A percentile compares a stretch with the other conserved stretches of the same genome.
These are phyloP conservation scores for Calcarius lapponicus DNA, from an alignment of 2,797 vertebrate genomes.

Conservation along the genomic window DNA sequence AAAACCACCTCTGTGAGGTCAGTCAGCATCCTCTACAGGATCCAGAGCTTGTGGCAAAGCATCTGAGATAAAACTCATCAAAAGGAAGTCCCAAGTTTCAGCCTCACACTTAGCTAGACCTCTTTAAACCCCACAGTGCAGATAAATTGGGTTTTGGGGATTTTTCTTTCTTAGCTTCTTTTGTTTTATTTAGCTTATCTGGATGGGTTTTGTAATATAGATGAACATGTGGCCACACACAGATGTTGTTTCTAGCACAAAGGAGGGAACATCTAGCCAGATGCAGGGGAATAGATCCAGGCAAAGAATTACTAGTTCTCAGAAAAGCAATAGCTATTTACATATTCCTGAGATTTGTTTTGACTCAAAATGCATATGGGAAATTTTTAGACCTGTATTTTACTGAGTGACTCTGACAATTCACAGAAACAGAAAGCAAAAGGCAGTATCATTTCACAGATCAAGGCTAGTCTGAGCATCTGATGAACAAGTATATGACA, in stretches of 20 bases:
- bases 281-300: neutral
- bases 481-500: neutral
- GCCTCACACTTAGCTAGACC: neutral
- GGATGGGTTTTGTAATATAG: neutral
- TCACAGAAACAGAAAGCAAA: neutral
- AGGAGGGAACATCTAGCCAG: neutral
- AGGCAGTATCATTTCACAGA: neutral
- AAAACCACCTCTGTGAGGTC: neutral
- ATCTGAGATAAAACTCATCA: neutral
- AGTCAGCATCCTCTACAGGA: neutral
- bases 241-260: neutral
- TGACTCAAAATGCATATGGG: neutral
- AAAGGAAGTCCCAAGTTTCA: neutral
- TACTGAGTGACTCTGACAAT: neutral
- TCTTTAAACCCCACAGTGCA: neutral
- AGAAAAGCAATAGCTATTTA: neutral
- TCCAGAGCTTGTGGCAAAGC: neutral
- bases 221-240: neutral
- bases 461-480: neutral
- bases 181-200: neutral
- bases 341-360: neutral
- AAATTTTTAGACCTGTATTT: neutral
- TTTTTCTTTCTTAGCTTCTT: neutral
- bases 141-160: accelerated
- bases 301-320: neutral